These are phyloP conservation scores for Lithophane semibrunnea DNA, from an alignment of 2,888 invertebrate species.

Conservation along the genomic window DNA sequence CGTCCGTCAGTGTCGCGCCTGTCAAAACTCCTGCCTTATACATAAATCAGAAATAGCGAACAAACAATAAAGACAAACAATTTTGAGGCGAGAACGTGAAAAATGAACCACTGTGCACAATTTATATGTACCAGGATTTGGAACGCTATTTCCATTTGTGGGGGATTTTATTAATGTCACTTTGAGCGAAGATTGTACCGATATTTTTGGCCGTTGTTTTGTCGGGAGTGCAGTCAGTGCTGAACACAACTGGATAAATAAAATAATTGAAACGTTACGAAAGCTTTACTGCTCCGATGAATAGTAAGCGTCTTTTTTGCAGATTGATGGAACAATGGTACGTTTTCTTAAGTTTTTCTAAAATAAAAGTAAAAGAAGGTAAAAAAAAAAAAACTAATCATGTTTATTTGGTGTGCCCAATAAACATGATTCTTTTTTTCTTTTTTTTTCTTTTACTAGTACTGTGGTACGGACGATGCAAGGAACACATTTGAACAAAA, in stretches of 20 bases:
- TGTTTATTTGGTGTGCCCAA: neutral
- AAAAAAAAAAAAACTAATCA: too few species aligned
- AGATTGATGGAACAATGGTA: neutral
- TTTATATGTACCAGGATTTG: constrained; percentile 53
- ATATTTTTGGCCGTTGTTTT: neutral
- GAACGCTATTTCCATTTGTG: constrained; percentile 49
- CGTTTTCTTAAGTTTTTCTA: neutral
- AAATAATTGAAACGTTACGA: neutral
- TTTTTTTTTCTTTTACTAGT: too few species aligned
- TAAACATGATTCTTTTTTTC: too few species aligned
- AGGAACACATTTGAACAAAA: neutral
- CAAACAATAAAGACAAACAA: constrained; percentile 66
- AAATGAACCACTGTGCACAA: constrained; percentile 60
- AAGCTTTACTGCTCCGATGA: neutral
- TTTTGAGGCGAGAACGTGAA: constrained; percentile 61
- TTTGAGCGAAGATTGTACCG: constrained; percentile 5
- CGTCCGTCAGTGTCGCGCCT: constrained; percentile 68
- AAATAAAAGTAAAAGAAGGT: neutral
- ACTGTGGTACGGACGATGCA: neutral
- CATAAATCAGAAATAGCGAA: constrained; percentile 68
- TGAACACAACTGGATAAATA: neutral
- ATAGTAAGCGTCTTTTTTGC: neutral
- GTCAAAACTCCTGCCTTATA: constrained; percentile 60
- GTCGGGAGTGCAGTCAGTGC: neutral
- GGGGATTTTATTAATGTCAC: constrained; percentile 37